These are phyloP conservation scores for Tetranychus urticae DNA, from an alignment of 1,140 invertebrate species.

Conservation along the genomic window DNA sequence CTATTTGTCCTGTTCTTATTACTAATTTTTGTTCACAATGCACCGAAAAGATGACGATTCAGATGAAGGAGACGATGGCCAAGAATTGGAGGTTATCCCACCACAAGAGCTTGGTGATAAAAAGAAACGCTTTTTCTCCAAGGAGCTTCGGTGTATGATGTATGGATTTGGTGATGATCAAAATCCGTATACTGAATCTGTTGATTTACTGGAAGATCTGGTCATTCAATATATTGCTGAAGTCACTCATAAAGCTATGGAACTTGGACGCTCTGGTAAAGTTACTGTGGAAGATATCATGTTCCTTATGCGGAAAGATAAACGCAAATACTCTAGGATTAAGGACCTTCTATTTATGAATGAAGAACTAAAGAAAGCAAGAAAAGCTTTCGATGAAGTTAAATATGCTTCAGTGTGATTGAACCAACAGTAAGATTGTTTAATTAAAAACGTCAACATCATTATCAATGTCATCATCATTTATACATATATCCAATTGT, in stretches of 20 bases:
- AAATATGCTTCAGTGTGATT: constrained; percentile 43
- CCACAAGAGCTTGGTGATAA: constrained; percentile 15
- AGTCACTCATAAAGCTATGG: constrained; percentile 77
- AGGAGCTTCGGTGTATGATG: constrained; percentile 74
- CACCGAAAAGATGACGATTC: no score
- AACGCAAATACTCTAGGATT: constrained; percentile 86
- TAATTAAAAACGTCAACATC: no score
- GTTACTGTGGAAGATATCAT: constrained; percentile 96
- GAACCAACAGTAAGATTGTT: no score
- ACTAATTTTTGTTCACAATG: no score
- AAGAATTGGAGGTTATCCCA: no score
- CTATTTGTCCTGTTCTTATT: no score
- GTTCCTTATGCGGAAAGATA: constrained; percentile 90
- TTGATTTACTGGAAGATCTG: constrained; percentile 87
- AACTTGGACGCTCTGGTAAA: constrained; percentile 78
- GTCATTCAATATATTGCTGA: constrained; percentile 96
- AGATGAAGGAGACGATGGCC: no score
- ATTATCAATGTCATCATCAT: no score
- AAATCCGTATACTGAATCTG: constrained; percentile 95
- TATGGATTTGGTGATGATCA: constrained; percentile 99
- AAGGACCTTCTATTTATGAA: constrained; percentile 96
- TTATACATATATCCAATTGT: no score
- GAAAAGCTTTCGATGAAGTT: constrained; percentile 98
- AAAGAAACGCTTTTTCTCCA: constrained; percentile 25
- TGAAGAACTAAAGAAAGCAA: constrained; percentile 91